Percentiles rank a stretch among this genome's conserved stretches.
Evolutionary conservation across 1,140 invertebrate genomes (phyloP).

Genomic region (Maniola jurtina): DNA sequence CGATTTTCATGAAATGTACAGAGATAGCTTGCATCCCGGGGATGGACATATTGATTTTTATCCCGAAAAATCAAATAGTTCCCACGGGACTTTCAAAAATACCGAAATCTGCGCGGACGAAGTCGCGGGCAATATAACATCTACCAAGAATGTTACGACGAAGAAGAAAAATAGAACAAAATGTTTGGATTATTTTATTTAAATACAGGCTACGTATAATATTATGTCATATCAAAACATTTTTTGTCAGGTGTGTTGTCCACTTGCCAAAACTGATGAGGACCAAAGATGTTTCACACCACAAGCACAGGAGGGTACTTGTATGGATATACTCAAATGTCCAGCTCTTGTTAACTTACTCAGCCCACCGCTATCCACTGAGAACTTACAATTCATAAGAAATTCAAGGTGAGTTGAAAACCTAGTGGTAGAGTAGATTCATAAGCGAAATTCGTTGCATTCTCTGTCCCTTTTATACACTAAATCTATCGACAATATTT

Average conservation of each 20-base stretch:
- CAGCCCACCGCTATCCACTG: slow-evolving; percentile 15
- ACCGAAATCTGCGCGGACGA: background rate
- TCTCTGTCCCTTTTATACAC: too few species aligned
- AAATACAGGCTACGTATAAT: too few species aligned
- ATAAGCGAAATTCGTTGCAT: too few species aligned
- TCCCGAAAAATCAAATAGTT: too few species aligned
- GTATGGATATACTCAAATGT: slow-evolving; percentile 34
- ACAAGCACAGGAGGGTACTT: slow-evolving; percentile 34
- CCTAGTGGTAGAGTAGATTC: too few species aligned
- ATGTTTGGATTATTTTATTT: too few species aligned
- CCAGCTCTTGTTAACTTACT: slow-evolving; percentile 28
- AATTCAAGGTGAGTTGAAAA: slow-evolving; percentile 33
- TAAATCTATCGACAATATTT: too few species aligned
- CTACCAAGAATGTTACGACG: background rate
- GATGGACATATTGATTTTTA: too few species aligned
- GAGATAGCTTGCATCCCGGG: too few species aligned
- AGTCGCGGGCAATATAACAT: background rate
- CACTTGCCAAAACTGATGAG: background rate
- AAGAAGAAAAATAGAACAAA: too few species aligned
- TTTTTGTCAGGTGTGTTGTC: slow-evolving; percentile 45
- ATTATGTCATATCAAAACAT: background rate
- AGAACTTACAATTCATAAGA: slow-evolving; percentile 31
- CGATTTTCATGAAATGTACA: too few species aligned
- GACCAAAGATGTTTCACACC: slow-evolving; percentile 33
- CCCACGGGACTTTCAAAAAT: too few species aligned